Evolutionary conservation across 1,140 invertebrate species (phyloP).

Genomic region (Psilanteris sp.): DNA sequence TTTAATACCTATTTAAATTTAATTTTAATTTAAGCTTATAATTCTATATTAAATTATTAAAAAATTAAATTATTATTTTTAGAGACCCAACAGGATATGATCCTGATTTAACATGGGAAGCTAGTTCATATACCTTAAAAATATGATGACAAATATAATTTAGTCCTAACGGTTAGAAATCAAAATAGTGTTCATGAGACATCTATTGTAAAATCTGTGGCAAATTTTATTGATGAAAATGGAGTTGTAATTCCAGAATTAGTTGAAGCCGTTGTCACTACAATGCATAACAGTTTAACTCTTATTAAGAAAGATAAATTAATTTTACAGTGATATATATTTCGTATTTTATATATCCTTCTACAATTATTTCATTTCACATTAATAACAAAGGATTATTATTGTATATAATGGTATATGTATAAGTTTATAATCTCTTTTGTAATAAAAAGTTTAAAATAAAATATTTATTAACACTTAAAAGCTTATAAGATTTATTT

Average conservation of each 20-base stretch:
- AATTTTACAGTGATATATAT: conserved; percentile 17
- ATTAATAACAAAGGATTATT: background rate
- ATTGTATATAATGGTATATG: background rate
- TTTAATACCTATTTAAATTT: background rate
- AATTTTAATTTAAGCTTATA: no score
- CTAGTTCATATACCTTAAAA: conserved; percentile 95
- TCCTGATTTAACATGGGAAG: conserved; percentile 90
- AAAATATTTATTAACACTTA: no score
- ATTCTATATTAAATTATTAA: no score
- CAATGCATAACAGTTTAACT: conserved; percentile 88
- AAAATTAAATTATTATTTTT: no score
- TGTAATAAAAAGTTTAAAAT: no score
- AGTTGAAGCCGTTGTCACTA: conserved; percentile 88
- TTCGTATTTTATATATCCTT: no score
- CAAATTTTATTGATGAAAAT: conserved; percentile 94
- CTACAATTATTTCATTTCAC: no score
- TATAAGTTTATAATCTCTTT: no score
- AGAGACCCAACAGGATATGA: conserved; percentile 87
- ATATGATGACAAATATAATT: conserved; percentile 95
- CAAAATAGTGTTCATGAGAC: conserved; percentile 84
- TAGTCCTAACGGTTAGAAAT: conserved; percentile 87
- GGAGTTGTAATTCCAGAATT: conserved; percentile 89
- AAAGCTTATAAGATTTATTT: no score
- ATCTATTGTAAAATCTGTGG: conserved; percentile 90
- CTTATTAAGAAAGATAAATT: conserved; percentile 91